Conservation (phyloP, 2,113 vertebrate genomes). For the Dipodomys ordii region DNA sequence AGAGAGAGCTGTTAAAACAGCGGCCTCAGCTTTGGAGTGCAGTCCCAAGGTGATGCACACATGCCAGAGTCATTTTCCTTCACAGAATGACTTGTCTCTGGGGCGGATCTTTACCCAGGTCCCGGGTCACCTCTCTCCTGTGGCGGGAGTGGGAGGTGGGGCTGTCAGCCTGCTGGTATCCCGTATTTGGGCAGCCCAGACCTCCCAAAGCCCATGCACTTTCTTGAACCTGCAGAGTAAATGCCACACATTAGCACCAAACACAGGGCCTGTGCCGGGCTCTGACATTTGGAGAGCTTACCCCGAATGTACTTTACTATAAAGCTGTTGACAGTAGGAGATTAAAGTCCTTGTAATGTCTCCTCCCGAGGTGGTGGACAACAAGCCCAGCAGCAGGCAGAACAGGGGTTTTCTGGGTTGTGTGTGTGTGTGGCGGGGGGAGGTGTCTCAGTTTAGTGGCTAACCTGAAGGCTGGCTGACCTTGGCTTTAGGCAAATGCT, state of each 20-base stretch:
- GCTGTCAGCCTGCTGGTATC: conserved; percentile 76
- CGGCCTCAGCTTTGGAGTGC: not conserved
- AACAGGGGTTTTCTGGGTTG: not conserved
- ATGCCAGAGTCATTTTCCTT: not conserved
- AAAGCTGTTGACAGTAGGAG: conserved; percentile 89
- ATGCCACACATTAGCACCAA: conserved; percentile 88
- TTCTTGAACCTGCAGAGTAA: conserved; percentile 88
- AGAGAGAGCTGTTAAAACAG: conserved; percentile 70
- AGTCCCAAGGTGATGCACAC: not conserved
- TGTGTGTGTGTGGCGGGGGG: too few species aligned
- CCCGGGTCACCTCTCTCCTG: not conserved
- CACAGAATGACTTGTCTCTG: not conserved
- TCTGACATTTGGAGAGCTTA: conserved; percentile 92
- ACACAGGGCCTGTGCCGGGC: conserved; percentile 82
- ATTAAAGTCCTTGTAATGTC: conserved; percentile 88
- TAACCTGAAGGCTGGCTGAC: not conserved
- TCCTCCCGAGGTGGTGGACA: conserved; percentile 85
- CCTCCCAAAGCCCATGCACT: conserved; percentile 82
- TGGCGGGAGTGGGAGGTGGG: not conserved
- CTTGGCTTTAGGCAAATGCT: not conserved
- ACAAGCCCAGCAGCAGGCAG: conserved; percentile 20
- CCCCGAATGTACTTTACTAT: conserved; percentile 89
- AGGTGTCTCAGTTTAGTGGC: not conserved
- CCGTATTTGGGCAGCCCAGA: conserved; percentile 80
- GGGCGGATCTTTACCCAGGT: conserved; percentile 1